Evolutionary conservation across 2,797 vertebrate genomes (phyloP).

Genomic region (Selene dorsalis): DNA sequence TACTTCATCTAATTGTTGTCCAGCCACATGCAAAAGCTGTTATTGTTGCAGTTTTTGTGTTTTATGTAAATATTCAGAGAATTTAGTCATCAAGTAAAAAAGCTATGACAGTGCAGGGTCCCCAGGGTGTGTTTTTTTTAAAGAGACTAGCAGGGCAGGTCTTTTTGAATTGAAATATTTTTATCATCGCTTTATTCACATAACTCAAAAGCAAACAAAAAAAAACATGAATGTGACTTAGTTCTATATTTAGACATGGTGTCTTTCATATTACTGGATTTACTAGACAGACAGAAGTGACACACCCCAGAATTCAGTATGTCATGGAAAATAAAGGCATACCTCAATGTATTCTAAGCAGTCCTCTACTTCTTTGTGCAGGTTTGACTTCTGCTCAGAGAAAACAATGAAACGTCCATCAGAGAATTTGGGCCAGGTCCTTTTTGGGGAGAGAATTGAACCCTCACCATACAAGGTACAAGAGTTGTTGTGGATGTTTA

Average conservation of each 20-base stretch:
- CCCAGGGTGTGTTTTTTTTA: neutral
- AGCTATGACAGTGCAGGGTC: neutral
- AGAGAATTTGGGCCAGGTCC: conserved; percentile 94
- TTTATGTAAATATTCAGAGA: neutral
- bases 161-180: neutral
- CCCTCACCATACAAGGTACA: conserved; percentile 93
- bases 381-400: conserved; percentile 94
- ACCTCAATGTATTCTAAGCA: neutral
- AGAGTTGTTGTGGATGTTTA: neutral
- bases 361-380: conserved; percentile 52
- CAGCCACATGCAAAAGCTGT: neutral
- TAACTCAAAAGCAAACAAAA: neutral
- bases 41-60: neutral
- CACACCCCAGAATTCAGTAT: neutral
- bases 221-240: neutral
- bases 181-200: neutral
- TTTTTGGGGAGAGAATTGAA: conserved; percentile 96
- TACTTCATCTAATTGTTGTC: neutral
- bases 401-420: conserved; percentile 88
- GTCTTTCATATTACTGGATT: neutral
- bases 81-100: neutral
- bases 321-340: neutral
- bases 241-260: neutral
- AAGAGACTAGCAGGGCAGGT: too few species aligned
- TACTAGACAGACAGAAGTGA: neutral